These are phyloP conservation scores for Zaprionus tsacasi DNA, from an alignment of 1,140 invertebrate species.

Conservation along the genomic window DNA sequence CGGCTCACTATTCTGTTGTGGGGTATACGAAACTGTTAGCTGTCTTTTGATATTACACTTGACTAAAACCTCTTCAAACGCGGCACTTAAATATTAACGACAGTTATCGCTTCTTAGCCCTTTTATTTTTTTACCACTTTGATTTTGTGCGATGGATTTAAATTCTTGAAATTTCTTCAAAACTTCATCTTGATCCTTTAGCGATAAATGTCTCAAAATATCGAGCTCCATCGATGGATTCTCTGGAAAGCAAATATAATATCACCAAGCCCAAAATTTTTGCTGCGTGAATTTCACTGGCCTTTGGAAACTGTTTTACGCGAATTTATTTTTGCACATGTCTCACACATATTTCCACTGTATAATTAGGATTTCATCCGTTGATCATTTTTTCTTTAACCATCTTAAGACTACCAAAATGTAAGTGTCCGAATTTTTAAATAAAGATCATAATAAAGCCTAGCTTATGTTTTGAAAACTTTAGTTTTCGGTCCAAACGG, in stretches of 20 bases:
- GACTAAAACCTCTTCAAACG: not conserved
- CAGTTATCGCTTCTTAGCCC: not conserved
- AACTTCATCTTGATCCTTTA: not conserved
- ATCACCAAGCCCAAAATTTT: not conserved
- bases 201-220: not conserved
- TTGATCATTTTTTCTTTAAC: too few species aligned
- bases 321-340: conserved; percentile 19
- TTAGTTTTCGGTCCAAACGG: too few species aligned
- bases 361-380: too few species aligned
- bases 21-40: conserved; percentile 63
- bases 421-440: too few species aligned
- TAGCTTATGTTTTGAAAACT: too few species aligned
- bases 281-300: not conserved
- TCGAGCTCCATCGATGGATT: not conserved
- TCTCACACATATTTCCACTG: not conserved
- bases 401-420: too few species aligned
- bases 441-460: too few species aligned
- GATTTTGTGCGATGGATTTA: conserved; percentile 4
- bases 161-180: not conserved
- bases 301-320: conserved; percentile 17
- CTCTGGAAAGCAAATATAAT: not conserved
- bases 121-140: not conserved
- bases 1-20: conserved; percentile 76
- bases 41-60: conserved; percentile 52
- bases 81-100: conserved; percentile 6